Conservation (phyloP, 2,888 invertebrate species). For the Ashinkailepas kermadecensis region DNA sequence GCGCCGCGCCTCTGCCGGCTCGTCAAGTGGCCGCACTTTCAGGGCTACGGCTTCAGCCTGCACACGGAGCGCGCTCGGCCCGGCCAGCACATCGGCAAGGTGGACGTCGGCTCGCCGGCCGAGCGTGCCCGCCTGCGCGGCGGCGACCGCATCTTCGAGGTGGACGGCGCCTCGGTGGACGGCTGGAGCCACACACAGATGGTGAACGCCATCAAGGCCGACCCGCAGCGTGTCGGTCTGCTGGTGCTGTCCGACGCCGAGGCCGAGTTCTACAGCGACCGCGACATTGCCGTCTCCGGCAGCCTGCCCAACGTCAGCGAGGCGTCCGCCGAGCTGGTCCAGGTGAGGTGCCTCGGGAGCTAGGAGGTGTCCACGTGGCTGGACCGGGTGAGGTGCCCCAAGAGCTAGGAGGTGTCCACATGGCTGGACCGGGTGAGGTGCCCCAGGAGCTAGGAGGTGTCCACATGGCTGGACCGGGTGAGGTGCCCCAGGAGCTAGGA, state of each 20-base stretch:
- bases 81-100: slow-evolving; percentile 93
- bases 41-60: slow-evolving; percentile 97
- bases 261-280: slow-evolving; percentile 59
- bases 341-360: too few species aligned
- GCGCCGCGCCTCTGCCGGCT: slow-evolving; percentile 73
- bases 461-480: too few species aligned
- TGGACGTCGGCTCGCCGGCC: slow-evolving; percentile 85
- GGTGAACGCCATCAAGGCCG: slow-evolving; percentile 83
- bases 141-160: slow-evolving; percentile 88
- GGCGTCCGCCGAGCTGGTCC: not conserved
- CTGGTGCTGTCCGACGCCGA: slow-evolving; percentile 72
- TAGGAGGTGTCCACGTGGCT: too few species aligned
- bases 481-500: too few species aligned
- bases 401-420: too few species aligned
- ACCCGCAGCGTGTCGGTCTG: slow-evolving; percentile 75
- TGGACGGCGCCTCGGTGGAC: slow-evolving; percentile 83
- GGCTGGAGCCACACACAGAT: slow-evolving; percentile 91
- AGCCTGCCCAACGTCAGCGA: slow-evolving; percentile 47
- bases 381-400: too few species aligned
- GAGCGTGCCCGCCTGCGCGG: slow-evolving; percentile 71
- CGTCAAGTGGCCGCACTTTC: slow-evolving; percentile 81
- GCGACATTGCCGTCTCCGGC: slow-evolving; percentile 50
- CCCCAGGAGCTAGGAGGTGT: too few species aligned
- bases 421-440: too few species aligned
- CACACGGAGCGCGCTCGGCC: slow-evolving; percentile 93